Conservation (phyloP, 2,797 vertebrate species). For the Monodelphis domestica region DNA sequence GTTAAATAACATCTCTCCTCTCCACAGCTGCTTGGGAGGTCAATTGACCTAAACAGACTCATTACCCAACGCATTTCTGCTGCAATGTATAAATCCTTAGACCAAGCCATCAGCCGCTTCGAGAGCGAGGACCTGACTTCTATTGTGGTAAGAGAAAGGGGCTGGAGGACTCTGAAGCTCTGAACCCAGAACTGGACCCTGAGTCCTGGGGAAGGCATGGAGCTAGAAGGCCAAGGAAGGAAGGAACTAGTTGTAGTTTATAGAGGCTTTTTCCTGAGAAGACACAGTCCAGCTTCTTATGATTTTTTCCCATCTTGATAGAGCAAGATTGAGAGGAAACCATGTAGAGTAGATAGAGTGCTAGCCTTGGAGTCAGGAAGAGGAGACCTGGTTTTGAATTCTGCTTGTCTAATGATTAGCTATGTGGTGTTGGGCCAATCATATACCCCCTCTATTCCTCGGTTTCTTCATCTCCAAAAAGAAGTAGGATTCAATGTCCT, state of each 20-base stretch:
- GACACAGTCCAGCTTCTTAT: no score
- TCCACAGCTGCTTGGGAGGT: slow-evolving; percentile 90
- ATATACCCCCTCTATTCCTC: background rate
- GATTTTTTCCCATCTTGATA: slow-evolving; percentile 2
- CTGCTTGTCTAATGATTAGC: background rate
- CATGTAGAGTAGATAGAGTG: background rate
- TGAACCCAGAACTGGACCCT: background rate
- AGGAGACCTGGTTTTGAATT: background rate
- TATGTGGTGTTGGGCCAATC: background rate
- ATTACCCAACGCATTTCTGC: slow-evolving; percentile 94
- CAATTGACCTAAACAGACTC: slow-evolving; percentile 93
- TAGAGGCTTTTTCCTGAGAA: background rate
- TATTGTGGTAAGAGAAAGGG: slow-evolving; percentile 88
- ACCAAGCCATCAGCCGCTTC: slow-evolving; percentile 94
- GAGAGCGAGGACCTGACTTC: slow-evolving; percentile 95
- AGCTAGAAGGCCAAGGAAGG: background rate
- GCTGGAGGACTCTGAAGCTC: background rate
- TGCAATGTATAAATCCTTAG: slow-evolving; percentile 94
- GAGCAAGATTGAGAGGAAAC: background rate
- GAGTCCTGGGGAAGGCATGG: background rate
- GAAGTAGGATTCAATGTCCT: background rate
- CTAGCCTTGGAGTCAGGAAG: background rate
- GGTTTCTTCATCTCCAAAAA: background rate
- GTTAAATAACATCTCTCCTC: slow-evolving; percentile 15
- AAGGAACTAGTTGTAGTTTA: background rate